Percentiles rank a stretch among this genome's conserved stretches.
Evolutionary conservation across 2,113 vertebrate species (phyloP).

Genomic region (Sporophila hypoxantha): DNA sequence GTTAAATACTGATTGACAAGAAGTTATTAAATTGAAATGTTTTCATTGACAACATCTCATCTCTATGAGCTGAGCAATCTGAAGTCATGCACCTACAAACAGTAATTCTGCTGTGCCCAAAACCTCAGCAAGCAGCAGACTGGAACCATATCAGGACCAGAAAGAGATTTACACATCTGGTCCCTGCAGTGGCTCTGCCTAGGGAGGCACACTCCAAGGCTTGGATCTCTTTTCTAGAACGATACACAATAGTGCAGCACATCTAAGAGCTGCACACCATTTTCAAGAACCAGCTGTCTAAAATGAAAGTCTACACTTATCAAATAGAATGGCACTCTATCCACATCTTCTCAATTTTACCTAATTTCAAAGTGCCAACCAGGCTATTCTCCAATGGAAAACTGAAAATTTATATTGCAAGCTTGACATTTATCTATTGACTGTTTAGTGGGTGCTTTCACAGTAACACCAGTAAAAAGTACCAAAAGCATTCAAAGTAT

Average conservation of each 20-base stretch:
- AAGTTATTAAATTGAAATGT: background rate
- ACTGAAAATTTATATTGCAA: background rate
- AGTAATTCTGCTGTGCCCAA: background rate
- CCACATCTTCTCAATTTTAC: background rate
- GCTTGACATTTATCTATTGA: background rate
- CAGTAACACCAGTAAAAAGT: background rate
- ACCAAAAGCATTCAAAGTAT: constrained; percentile 2
- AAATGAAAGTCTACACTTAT: background rate
- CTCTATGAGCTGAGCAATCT: background rate
- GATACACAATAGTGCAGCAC: background rate
- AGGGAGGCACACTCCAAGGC: background rate
- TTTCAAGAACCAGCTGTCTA: background rate
- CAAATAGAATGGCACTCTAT: background rate
- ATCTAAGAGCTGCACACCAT: background rate
- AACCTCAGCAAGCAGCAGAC: background rate
- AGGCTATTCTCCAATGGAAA: background rate
- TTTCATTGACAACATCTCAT: background rate
- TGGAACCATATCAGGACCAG: background rate
- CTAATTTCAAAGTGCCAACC: background rate
- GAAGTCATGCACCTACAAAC: background rate
- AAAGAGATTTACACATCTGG: background rate
- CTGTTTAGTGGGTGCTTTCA: background rate
- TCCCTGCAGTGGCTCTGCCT: background rate
- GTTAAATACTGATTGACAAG: background rate
- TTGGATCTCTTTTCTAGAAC: background rate